Base-by-base conservation (phyloP, 2,113 vertebrate species). In the Malurus melanocephalus region DNA sequence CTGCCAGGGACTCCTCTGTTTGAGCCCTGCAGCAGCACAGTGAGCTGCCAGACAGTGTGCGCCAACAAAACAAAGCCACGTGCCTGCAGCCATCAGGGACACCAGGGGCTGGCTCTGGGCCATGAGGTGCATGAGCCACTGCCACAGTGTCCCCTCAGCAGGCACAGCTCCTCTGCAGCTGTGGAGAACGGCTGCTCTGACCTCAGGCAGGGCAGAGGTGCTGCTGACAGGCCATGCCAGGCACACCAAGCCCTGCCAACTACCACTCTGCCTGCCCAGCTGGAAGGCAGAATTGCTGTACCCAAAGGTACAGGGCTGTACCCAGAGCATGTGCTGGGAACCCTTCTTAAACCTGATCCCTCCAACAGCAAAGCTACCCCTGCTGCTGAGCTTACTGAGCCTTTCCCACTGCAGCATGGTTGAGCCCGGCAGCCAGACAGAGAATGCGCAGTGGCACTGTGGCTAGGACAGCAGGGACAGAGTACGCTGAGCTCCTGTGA, bases 1-100 rank as follows among this genome's bases (percentile, higher is more conserved):
- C 45, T n/a, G 56, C 33, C 60, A 52, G 56, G 13, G 60, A 11
- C 57, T 52, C 17, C 22, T 53, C 57, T 26, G 52, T 40, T 26
- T 8, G 75, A 49, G 66, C 16, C 42, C 80, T n/a, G 64, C 6
- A 2, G 11, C 15, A 30, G 46, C 3, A 0, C 60, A 15, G 74
- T 0, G 6, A 72, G 23, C 53, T 30, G 53, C 66, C 78, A 45
- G 35, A 1, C 8, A 24, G 45, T 0, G 13, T 8, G 46, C 80
- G 68, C 55, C 5, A n/a, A 40, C 40, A 13, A 1, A 8, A 15
- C 62, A 19, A 11, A 12, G 10, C 20, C 80, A 0, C 0, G 0
- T 16, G 53, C 64, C 7, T 1, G 2, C 21, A 21, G 9, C 8
- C 11, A 10, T 1, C 74, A 1, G 10, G 1, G 60, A 13, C 42